Conservation (phyloP, 2,797 vertebrate species). For the Pteropus rufus region DNA sequence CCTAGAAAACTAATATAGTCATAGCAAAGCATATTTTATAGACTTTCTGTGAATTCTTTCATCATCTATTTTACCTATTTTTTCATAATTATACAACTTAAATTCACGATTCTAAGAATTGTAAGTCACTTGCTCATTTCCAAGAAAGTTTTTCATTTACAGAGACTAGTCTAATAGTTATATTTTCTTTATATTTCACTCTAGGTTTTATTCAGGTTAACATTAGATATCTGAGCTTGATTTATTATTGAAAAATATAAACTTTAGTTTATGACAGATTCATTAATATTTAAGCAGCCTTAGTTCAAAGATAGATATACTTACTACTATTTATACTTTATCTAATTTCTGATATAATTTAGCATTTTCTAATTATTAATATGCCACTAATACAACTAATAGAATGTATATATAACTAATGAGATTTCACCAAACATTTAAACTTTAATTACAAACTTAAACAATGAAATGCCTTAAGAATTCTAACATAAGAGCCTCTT, state of each 20-base stretch:
- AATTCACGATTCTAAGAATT: background rate
- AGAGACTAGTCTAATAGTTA: background rate
- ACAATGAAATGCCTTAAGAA: background rate
- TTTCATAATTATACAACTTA: background rate
- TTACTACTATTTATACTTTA: background rate
- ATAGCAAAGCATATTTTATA: background rate
- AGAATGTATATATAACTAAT: background rate
- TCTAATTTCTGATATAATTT: background rate
- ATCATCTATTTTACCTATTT: background rate
- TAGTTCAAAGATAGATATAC: background rate
- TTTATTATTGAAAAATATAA: background rate
- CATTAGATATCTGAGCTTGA: background rate
- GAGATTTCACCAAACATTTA: background rate
- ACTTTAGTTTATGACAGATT: background rate
- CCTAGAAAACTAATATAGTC: background rate
- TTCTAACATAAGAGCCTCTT: background rate
- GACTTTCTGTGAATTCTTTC: background rate
- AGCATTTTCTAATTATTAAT: background rate
- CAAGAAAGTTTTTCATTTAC: background rate
- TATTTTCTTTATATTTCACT: constrained; percentile 12
- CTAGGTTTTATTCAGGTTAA: background rate
- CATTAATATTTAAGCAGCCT: background rate
- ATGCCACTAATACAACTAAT: background rate
- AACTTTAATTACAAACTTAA: background rate
- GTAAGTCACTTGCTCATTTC: background rate